Conservation (phyloP, 2,113 vertebrate species). For the Poicephalus meyeri region DNA sequence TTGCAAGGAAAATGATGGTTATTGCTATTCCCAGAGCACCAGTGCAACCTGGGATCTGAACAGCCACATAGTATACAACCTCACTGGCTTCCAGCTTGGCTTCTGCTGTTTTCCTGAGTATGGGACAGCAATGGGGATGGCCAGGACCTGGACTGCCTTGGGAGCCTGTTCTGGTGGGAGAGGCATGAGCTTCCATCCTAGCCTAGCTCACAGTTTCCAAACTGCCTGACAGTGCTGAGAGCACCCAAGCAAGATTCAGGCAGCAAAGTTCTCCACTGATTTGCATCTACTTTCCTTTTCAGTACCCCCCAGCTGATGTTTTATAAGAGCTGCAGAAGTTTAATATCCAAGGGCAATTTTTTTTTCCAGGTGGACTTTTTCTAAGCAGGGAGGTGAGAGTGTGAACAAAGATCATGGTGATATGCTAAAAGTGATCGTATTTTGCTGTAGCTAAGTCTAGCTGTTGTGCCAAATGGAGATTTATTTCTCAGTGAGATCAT, state of each 20-base stretch:
- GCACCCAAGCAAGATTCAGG: not conserved
- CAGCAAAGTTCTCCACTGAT: not conserved
- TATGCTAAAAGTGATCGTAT: not conserved
- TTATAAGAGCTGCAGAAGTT: not conserved
- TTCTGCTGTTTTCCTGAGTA: not conserved
- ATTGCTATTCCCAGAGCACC: not conserved
- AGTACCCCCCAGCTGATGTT: not conserved
- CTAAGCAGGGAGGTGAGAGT: not conserved
- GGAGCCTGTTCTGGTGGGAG: not conserved
- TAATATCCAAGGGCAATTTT: not conserved
- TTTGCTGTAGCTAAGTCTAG: not conserved
- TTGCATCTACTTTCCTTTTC: not conserved
- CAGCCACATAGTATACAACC: rapidly evolving
- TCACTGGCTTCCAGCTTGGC: not conserved
- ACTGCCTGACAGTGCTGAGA: not conserved
- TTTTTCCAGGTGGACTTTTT: not conserved
- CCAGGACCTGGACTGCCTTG: not conserved
- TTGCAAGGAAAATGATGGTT: not conserved
- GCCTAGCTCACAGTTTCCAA: not conserved
- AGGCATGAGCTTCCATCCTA: not conserved
- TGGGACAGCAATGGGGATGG: not conserved
- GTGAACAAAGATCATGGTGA: not conserved
- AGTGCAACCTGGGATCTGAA: not conserved
- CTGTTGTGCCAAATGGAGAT: not conserved
- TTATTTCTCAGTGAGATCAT: not conserved